These are phyloP conservation scores for Arvicola amphibius DNA, from an alignment of 2,797 vertebrate species.

Conservation along the genomic window DNA sequence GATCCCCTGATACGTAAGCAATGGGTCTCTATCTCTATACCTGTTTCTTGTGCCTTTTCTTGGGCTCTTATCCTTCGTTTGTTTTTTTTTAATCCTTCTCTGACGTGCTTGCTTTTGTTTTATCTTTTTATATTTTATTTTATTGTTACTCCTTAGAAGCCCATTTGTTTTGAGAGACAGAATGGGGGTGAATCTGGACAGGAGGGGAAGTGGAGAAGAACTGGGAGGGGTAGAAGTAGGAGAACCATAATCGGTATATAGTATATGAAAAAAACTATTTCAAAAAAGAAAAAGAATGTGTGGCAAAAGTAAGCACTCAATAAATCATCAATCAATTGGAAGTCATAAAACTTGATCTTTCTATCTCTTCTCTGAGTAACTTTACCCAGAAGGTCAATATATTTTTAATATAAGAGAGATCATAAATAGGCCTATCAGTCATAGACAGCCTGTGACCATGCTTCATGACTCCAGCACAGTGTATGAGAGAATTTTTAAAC, in stretches of 20 bases:
- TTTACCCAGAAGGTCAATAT: background rate
- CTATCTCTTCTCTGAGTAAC: background rate
- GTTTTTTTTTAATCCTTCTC: background rate
- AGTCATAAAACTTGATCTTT: constrained; percentile 1
- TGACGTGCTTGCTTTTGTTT: background rate
- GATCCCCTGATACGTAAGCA: background rate
- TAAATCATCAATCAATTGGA: background rate
- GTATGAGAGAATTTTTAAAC: background rate
- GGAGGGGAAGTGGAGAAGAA: background rate
- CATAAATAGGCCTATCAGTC: background rate
- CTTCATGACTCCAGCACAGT: background rate
- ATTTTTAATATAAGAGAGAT: constrained; percentile 32
- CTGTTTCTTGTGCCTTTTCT: background rate
- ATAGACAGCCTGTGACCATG: background rate
- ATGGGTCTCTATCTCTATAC: background rate
- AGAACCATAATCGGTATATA: background rate
- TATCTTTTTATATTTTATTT: background rate
- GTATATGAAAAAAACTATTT: background rate
- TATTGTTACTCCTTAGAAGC: background rate
- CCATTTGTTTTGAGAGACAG: background rate
- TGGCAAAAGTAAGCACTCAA: background rate
- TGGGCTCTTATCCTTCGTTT: background rate
- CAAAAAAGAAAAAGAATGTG: background rate
- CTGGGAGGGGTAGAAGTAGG: background rate
- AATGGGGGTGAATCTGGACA: background rate